Evolutionary conservation across 2,113 vertebrate genomes (phyloP), one percentile per base, ranked within the genome.

Genomic region (Tachycineta bicolor): DNA sequence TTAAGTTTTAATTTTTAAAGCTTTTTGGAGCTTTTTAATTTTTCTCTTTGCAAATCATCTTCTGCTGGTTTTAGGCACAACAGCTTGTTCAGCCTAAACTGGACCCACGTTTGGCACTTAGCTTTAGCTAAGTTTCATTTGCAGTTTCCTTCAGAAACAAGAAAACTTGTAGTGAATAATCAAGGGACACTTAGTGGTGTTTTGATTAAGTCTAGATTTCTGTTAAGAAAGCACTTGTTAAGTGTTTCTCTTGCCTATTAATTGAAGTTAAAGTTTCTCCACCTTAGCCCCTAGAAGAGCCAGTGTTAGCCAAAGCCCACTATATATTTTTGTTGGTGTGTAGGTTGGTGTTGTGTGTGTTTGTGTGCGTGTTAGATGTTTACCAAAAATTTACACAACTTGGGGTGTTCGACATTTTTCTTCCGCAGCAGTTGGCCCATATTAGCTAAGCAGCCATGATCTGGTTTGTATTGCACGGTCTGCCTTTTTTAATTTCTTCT

Each of bases 381-480:
- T 99, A 99, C 97, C 47, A 87, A 81, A 90, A 99, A 99, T 99
- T 99, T 99, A 99, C 99, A 99, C 99, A 99, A 99, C 99, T 99
- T 99, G 99, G 99, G 99, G 99, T 99, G 99, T 99, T 99, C 99
- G 99, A 99, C 99, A 91, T 99, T 99, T 99, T 99, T 99, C 99
- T 99, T 99, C 99, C 99, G 99, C 99, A 99, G 99, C 99, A 99
- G 99, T 99, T 99, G 99, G 99, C 99, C 99, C 99, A 99, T 99
- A 99, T 99, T 99, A 99, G 99, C 99, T 99, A 99, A 99, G 99
- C 99, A 99, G 99, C 99, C 99, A 98, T 99, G 99, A 99, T 99
- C 99, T 98, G 99, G 99, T 99, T 99, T 99, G 99, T 99, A 99
- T 99, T 99, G 99, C 99, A 99, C 99, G 99, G 99, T 99, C 99